A percentile compares a stretch with the other conserved stretches of the same genome.
These are phyloP conservation scores for Mareca penelope DNA, from an alignment of 2,797 vertebrate species.

Conservation along the genomic window DNA sequence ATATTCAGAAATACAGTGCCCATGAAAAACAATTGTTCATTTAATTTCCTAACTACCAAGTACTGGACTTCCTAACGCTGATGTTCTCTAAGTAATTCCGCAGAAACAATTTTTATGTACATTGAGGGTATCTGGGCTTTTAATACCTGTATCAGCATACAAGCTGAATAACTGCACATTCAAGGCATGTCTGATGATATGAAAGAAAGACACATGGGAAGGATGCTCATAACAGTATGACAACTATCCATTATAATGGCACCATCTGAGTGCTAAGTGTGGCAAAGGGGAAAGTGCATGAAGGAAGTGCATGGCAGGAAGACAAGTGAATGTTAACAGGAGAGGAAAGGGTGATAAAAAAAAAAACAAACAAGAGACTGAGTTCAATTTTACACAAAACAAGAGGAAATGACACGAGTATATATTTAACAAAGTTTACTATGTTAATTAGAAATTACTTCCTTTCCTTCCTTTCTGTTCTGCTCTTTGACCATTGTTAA, in stretches of 20 bases:
- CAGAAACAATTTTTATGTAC: not conserved
- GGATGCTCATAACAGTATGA: rapidly evolving
- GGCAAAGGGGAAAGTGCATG: not conserved
- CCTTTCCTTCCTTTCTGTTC: not conserved
- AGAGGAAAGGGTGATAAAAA: not conserved
- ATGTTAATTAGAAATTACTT: not conserved
- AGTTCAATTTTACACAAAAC: not conserved
- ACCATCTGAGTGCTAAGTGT: not conserved
- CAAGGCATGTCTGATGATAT: not conserved
- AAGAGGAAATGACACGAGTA: not conserved
- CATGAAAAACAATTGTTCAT: not conserved
- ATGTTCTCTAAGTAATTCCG: not conserved
- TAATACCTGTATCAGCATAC: not conserved
- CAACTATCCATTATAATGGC: not conserved
- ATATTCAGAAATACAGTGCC: not conserved
- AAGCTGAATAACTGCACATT: not conserved
- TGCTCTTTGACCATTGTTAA: not conserved
- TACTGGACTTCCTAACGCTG: not conserved
- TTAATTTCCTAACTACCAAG: not conserved
- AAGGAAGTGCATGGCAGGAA: not conserved
- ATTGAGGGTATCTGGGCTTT: not conserved
- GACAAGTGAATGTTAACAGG: not conserved
- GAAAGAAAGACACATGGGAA: not conserved
- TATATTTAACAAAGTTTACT: not conserved
- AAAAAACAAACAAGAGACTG: not conserved